Percentiles rank a stretch among this genome's conserved stretches.
phyloP scores from a whole-genome alignment of 2,888 invertebrate genomes.

The Pseudeuparius sepicola region DNA sequence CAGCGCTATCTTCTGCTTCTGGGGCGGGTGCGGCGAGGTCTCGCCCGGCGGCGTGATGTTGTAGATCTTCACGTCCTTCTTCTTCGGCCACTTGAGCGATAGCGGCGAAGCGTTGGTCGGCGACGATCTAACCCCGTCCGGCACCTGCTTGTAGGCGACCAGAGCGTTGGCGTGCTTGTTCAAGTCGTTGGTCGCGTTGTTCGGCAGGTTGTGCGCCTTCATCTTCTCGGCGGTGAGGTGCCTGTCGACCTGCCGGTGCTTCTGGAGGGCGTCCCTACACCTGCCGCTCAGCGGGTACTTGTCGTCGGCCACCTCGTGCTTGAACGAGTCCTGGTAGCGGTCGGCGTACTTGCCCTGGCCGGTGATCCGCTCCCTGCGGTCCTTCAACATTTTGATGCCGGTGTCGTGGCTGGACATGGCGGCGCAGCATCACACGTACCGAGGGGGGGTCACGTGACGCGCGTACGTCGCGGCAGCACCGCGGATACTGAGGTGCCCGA shows the following conservation, averaged over 20 bases:
- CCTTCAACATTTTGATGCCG: constrained; percentile 31
- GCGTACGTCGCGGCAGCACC: too few species aligned
- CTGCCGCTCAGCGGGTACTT: constrained; percentile 27
- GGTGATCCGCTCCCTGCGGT: constrained; percentile 33
- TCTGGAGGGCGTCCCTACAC: constrained; percentile 27
- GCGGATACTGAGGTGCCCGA: too few species aligned
- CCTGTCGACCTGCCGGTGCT: constrained; percentile 25
- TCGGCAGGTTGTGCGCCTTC: constrained; percentile 25
- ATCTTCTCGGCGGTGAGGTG: constrained; percentile 27
- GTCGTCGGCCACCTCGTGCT: constrained; percentile 26
- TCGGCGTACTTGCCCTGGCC: constrained; percentile 37
- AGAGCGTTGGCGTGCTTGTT: constrained; percentile 40
- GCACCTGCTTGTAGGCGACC: constrained; percentile 44
- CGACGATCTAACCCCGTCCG: constrained; percentile 39
- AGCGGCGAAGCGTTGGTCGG: constrained; percentile 21
- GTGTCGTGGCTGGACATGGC: too few species aligned
- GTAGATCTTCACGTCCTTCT: constrained; percentile 33
- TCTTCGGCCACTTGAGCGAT: constrained; percentile 25
- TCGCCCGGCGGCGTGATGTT: constrained; percentile 24
- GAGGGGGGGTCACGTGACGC: too few species aligned
- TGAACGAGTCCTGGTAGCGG: constrained; percentile 34
- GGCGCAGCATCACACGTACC: too few species aligned
- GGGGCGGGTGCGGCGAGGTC: constrained; percentile 11
- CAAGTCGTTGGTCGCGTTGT: constrained; percentile 36
- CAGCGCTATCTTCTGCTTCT: constrained; percentile 20